Evolutionary conservation across 2,113 vertebrate species (phyloP).

Genomic region (Ptychochromis oligacanthus): DNA sequence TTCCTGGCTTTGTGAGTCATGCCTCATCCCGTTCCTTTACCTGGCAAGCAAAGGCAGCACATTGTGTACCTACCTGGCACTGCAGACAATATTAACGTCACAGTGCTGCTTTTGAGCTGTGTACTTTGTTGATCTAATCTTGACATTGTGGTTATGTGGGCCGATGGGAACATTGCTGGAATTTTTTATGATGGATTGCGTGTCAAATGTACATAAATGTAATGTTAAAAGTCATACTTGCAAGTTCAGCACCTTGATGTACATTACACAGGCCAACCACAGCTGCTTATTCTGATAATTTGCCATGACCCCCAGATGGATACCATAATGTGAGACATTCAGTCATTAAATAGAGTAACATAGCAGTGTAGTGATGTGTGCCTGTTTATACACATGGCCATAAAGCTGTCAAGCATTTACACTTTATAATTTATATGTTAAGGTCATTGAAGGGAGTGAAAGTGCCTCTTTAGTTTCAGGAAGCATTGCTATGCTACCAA

Average conservation of each 20-base stretch:
- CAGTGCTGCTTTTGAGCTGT: constrained; percentile 16
- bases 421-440: constrained; percentile 33
- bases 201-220: constrained; percentile 24
- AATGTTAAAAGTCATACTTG: constrained; percentile 2
- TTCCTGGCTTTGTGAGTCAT: constrained; percentile 52
- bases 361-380: constrained; percentile 24
- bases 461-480: constrained; percentile 12
- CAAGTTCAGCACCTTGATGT: constrained; percentile 9
- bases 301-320: constrained; percentile 37
- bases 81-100: constrained; percentile 32
- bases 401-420: constrained; percentile 21
- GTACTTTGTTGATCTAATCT: constrained; percentile 34
- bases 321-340: constrained; percentile 14
- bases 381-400: constrained; percentile 16
- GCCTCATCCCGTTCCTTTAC: constrained; percentile 55
- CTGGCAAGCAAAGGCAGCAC: constrained; percentile 47
- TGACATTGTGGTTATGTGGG: neutral
- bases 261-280: constrained; percentile 10
- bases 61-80: constrained; percentile 50
- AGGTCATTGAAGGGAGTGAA: constrained; percentile 1
- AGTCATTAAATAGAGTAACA: constrained; percentile 32
- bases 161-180: neutral
- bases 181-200: constrained; percentile 1
- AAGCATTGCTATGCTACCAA: constrained; percentile 20
- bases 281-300: constrained; percentile 49